phyloP scores from a whole-genome alignment of 2,797 vertebrate genomes.

The Atherinosoma microstoma region DNA sequence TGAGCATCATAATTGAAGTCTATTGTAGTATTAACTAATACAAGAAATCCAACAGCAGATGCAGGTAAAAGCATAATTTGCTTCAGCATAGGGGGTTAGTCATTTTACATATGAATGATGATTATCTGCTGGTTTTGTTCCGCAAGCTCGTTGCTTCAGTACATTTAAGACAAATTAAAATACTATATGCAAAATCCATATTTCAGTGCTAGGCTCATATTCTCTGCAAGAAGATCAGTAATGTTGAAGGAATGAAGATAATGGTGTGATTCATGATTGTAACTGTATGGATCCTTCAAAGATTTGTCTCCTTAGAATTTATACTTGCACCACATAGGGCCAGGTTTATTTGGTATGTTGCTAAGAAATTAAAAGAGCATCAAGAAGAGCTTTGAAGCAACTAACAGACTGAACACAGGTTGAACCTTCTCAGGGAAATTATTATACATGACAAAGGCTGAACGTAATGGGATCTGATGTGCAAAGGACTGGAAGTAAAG shows the following conservation, averaged over 20 bases:
- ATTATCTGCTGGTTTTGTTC: neutral
- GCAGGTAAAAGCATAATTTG: conserved; percentile 7
- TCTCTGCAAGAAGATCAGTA: conserved; percentile 19
- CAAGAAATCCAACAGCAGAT: conserved; percentile 13
- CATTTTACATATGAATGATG: neutral
- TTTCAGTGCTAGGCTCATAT: conserved; percentile 6
- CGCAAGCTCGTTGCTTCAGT: neutral
- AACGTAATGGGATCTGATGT: conserved; percentile 7
- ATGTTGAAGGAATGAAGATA: conserved; percentile 20
- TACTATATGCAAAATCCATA: neutral
- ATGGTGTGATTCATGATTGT: conserved; percentile 30
- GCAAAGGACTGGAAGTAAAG: conserved; percentile 25
- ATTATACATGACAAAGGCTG: conserved; percentile 26
- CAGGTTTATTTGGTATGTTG: conserved; percentile 39
- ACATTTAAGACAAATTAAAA: neutral
- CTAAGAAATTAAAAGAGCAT: conserved; percentile 37
- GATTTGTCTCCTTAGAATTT: conserved; percentile 20
- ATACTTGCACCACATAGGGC: conserved; percentile 28
- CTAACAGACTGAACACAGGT: conserved; percentile 30
- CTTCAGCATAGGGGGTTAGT: neutral
- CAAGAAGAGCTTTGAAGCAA: conserved; percentile 1
- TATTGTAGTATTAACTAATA: conserved; percentile 15
- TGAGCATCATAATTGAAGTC: neutral
- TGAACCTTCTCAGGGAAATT: conserved; percentile 31
- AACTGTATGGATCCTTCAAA: conserved; percentile 36